These are phyloP conservation scores for Argyresthia goedartella DNA, from an alignment of 2,888 invertebrate species.

Conservation along the genomic window DNA sequence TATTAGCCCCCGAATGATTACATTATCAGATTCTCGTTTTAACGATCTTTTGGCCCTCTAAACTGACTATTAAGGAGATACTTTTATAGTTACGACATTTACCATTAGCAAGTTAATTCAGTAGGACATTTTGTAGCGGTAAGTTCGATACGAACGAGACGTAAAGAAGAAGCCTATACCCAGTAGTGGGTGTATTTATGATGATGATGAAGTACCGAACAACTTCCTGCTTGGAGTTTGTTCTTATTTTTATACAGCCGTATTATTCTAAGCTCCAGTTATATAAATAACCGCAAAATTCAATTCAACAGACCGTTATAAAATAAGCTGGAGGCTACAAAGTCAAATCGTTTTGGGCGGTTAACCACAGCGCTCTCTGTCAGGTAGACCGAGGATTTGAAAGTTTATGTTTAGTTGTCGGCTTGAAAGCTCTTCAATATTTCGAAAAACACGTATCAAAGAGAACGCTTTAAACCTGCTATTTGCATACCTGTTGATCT, in stretches of 20 bases:
- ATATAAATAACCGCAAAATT: conserved; percentile 70
- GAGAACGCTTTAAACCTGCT: conserved; percentile 27
- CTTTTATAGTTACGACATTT: conserved; percentile 48
- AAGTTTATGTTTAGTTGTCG: conserved; percentile 47
- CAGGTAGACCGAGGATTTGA: conserved; percentile 56
- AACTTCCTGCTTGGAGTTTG: no score
- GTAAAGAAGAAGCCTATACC: no score
- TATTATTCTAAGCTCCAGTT: conserved; percentile 38
- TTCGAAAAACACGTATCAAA: conserved; percentile 31
- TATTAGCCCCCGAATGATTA: conserved; percentile 57
- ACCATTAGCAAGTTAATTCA: conserved; percentile 24
- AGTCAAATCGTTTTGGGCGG: conserved; percentile 66
- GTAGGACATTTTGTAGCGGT: conserved; percentile 9
- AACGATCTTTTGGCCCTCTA: conserved; percentile 53
- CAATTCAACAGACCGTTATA: conserved; percentile 68
- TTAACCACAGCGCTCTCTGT: conserved; percentile 60
- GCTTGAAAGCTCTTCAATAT: conserved; percentile 39
- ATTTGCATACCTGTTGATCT: conserved; percentile 45
- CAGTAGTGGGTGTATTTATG: no score
- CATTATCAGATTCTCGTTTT: conserved; percentile 57
- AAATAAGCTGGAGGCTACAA: conserved; percentile 62
- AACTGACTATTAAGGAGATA: conserved; percentile 62
- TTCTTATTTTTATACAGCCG: background rate
- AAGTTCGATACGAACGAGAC: background rate
- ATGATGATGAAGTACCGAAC: no score